Percentiles rank a stretch among this genome's conserved stretches.
Conservation (phyloP, 2,797 vertebrate species). For the Graptemys geographica region DNA sequence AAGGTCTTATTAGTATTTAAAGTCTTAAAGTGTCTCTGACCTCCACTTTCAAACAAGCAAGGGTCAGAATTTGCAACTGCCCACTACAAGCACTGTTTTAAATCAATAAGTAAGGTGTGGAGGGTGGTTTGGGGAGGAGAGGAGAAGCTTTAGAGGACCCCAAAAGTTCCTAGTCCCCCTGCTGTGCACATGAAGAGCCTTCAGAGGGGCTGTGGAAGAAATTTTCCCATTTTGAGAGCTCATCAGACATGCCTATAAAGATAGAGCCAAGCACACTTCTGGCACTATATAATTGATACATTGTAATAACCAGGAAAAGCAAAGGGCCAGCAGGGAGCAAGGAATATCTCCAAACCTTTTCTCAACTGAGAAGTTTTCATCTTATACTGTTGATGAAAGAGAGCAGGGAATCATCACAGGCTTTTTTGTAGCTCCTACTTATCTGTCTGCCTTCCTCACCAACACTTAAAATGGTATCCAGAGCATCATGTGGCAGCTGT, state of each 20-base stretch:
- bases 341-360: background rate
- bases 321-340: background rate
- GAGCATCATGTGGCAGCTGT: background rate
- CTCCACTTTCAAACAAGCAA: slow-evolving; percentile 37
- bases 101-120: background rate
- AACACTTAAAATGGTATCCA: background rate
- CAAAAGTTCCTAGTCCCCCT: background rate
- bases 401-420: background rate
- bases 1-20: slow-evolving; percentile 42
- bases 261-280: background rate
- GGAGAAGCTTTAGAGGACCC: background rate
- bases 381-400: background rate
- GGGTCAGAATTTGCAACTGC: slow-evolving; percentile 6
- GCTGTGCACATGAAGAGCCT: background rate
- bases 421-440: rapidly evolving
- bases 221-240: background rate
- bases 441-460: background rate
- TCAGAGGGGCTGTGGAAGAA: background rate
- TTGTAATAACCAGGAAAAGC: background rate
- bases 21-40: background rate
- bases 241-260: background rate
- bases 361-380: background rate
- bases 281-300: background rate
- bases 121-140: background rate
- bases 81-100: background rate